Conservation (phyloP, 1,140 invertebrate species). For the Epicauta chinensis region DNA sequence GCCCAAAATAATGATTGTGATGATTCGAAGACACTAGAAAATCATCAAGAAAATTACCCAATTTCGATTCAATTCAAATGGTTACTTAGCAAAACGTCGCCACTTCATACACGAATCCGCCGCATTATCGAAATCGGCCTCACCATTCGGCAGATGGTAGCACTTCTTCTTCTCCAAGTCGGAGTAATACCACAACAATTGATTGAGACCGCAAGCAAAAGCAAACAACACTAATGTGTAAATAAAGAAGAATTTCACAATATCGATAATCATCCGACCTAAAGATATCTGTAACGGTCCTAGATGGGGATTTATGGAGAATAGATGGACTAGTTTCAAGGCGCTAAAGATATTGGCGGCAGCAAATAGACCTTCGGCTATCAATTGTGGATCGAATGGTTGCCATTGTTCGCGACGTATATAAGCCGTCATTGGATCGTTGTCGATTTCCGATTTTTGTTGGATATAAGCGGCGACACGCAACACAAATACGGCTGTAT, state of each 20-base stretch:
- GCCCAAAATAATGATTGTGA: constrained; percentile 88
- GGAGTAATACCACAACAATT: constrained; percentile 86
- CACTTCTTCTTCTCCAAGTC: constrained; percentile 73
- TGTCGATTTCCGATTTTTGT: constrained; percentile 59
- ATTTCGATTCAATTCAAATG: too few species aligned
- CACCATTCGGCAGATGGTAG: constrained; percentile 52
- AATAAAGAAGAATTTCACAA: constrained; percentile 83
- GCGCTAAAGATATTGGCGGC: constrained; percentile 90
- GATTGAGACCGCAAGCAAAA: constrained; percentile 81
- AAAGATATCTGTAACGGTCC: constrained; percentile 81
- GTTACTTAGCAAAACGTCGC: constrained; percentile 62
- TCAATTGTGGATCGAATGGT: constrained; percentile 88
- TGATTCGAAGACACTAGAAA: constrained; percentile 77
- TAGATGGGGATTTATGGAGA: constrained; percentile 85
- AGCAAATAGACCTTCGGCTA: constrained; percentile 91
- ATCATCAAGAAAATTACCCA: constrained; percentile 2
- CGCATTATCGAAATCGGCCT: constrained; percentile 58
- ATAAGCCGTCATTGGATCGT: constrained; percentile 59
- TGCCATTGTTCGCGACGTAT: constrained; percentile 82
- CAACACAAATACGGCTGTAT: constrained; percentile 70
- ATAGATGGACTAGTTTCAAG: constrained; percentile 82
- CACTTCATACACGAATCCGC: constrained; percentile 71
- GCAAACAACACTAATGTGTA: constrained; percentile 77
- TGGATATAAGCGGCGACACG: constrained; percentile 71
- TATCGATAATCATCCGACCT: constrained; percentile 80